Evolutionary conservation across 2,888 invertebrate genomes (phyloP).

Genomic region (Pedicia rivosa): DNA sequence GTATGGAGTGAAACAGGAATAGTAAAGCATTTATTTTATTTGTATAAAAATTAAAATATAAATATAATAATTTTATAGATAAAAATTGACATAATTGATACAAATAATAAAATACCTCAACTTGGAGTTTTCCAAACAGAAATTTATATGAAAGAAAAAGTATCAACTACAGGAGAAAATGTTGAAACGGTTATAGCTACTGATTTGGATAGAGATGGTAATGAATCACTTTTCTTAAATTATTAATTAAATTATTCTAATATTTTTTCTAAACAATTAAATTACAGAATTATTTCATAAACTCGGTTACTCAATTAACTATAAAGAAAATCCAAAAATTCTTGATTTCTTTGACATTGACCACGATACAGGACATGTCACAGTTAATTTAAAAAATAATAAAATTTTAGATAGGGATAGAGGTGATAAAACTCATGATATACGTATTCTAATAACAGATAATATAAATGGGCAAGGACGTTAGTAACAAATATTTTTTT

Average conservation of each 20-base stretch:
- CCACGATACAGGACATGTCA: conserved; percentile 31
- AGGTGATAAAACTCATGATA: conserved; percentile 30
- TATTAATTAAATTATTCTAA: not conserved
- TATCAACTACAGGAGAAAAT: conserved; percentile 25
- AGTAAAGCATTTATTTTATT: conserved; percentile 20
- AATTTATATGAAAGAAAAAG: conserved; percentile 34
- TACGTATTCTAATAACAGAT: conserved; percentile 36
- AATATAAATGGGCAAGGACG: conserved; percentile 35
- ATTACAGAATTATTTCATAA: conserved; percentile 1
- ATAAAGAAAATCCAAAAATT: conserved; percentile 28
- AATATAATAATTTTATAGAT: conserved; percentile 30
- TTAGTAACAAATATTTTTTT: conserved; percentile 14
- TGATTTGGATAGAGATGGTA: conserved; percentile 44
- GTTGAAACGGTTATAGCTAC: conserved; percentile 30
- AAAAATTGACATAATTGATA: conserved; percentile 38
- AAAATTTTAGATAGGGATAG: conserved; percentile 36
- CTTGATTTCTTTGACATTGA: conserved; percentile 37
- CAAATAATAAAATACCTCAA: conserved; percentile 39
- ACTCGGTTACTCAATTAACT: conserved; percentile 26
- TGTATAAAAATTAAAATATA: conserved; percentile 2
- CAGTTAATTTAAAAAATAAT: conserved; percentile 31
- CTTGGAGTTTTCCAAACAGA: conserved; percentile 22
- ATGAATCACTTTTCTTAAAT: conserved; percentile 13
- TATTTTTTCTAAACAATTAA: not conserved
- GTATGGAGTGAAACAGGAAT: conserved; percentile 24